Percentiles rank a stretch among this genome's conserved stretches.
These are phyloP conservation scores for Brachionus manjavacas DNA, from an alignment of 1,140 invertebrate genomes.

Conservation along the genomic window DNA sequence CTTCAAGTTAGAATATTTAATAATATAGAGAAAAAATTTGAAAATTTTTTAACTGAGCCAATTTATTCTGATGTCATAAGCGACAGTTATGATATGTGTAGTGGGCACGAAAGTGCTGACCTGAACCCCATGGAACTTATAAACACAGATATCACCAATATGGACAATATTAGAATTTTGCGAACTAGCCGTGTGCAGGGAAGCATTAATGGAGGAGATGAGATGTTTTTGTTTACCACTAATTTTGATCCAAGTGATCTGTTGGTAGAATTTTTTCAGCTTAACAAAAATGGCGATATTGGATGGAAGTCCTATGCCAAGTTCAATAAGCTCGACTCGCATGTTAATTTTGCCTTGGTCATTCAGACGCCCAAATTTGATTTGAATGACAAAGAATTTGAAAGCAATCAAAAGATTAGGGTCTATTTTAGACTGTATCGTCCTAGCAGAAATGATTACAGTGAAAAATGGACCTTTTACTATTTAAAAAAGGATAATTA, in stretches of 20 bases:
- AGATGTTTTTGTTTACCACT: background rate
- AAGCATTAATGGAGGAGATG: background rate
- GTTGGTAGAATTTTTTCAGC: background rate
- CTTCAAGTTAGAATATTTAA: background rate
- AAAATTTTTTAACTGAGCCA: constrained; percentile 4
- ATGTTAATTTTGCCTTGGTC: constrained; percentile 5
- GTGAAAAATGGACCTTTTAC: background rate
- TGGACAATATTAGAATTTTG: background rate
- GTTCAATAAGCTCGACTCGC: background rate
- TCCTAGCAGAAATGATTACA: background rate
- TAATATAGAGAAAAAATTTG: background rate
- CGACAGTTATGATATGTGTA: background rate
- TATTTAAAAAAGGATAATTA: background rate
- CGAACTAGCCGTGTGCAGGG: background rate
- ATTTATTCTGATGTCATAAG: background rate
- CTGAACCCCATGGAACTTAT: background rate
- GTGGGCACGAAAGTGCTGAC: background rate
- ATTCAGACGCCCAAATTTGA: background rate
- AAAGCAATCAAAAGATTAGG: background rate
- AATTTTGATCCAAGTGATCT: background rate
- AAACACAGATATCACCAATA: background rate
- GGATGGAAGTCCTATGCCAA: background rate
- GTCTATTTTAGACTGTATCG: background rate
- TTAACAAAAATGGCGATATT: background rate
- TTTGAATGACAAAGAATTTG: background rate